phyloP scores from a whole-genome alignment of 1,140 invertebrate genomes.

The Drosophila sp. region DNA sequence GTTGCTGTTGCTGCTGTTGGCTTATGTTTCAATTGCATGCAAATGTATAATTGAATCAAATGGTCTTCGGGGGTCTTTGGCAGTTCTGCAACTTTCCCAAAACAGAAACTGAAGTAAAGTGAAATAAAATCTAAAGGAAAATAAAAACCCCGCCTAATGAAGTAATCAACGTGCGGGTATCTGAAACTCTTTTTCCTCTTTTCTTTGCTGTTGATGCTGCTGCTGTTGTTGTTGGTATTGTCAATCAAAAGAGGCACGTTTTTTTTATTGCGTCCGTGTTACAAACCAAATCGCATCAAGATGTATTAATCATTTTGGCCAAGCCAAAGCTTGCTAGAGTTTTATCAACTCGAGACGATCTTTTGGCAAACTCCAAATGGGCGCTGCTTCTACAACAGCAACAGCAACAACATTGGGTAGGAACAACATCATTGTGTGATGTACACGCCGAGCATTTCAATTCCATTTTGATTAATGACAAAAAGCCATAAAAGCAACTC shows the following conservation, averaged over 20 bases:
- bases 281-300: constrained; percentile 80
- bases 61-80: constrained; percentile 35
- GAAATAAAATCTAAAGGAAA: constrained; percentile 28
- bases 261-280: constrained; percentile 75
- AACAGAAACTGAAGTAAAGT: neutral
- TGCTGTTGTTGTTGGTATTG: constrained; percentile 50
- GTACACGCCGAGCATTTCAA: constrained; percentile 79
- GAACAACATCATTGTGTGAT: constrained; percentile 65
- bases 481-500: constrained; percentile 76
- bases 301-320: constrained; percentile 78
- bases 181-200: constrained; percentile 50
- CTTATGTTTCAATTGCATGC: constrained; percentile 76
- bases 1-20: constrained; percentile 19
- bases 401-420: constrained; percentile 26
- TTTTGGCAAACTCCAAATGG: constrained; percentile 78
- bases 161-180: constrained; percentile 74
- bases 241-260: constrained; percentile 74
- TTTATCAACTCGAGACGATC: constrained; percentile 69
- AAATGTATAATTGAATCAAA: constrained; percentile 79
- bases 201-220: neutral
- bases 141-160: constrained; percentile 67
- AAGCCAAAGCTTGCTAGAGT: constrained; percentile 11
- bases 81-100: constrained; percentile 24
- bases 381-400: constrained; percentile 61
- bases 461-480: constrained; percentile 81